Evolutionary conservation across 2,888 invertebrate genomes (phyloP), one percentile per base, ranked within the genome.

Genomic region (Bombylius discolor): DNA sequence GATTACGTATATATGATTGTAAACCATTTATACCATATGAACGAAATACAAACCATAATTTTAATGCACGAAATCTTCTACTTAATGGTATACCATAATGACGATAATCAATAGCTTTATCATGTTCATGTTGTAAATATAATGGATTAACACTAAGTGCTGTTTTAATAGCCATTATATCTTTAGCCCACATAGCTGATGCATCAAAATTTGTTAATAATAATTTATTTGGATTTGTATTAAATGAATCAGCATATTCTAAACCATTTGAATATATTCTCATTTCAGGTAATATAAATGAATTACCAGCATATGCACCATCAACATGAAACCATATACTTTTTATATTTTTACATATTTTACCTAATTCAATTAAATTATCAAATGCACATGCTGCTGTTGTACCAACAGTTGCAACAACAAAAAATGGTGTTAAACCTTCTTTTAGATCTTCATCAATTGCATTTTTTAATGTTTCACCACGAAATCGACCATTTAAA

Each of bases 51-150:
- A 93, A 93, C 92, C 92, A 94, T 14, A 94, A 72, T 68, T 94
- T 94, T 12, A 94, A 73, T 0, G 92, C 82, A 9, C 93, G 79
- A 70, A 94, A 93, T 52, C 92, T 77, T 45, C 92, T 77, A 68
- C 89, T 89, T 49, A 93, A 68, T 0, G 92, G 90, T 58, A 94
- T 89, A 4, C 90, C 89, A 84, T 91, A 94, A 67, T 94, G 91
- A 67, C 85, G 74, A 64, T 83, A 84, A 66, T 85, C 85, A 52
- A 84, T 83, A 4, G 82, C 79, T 64, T 82, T 81, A 58, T 82
- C 80, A 70, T 89, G 87, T 50, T 85, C 85, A 68, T 91, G 90
- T 66, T 89, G 86, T 11, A 93, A 76, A 64, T 93, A 93, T 8
- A 92, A 70, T 0, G 92, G 91, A 74, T 92, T 89, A 0, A 93